phyloP scores from a whole-genome alignment of 2,797 vertebrate species.

The Eidolon dupreanum region DNA sequence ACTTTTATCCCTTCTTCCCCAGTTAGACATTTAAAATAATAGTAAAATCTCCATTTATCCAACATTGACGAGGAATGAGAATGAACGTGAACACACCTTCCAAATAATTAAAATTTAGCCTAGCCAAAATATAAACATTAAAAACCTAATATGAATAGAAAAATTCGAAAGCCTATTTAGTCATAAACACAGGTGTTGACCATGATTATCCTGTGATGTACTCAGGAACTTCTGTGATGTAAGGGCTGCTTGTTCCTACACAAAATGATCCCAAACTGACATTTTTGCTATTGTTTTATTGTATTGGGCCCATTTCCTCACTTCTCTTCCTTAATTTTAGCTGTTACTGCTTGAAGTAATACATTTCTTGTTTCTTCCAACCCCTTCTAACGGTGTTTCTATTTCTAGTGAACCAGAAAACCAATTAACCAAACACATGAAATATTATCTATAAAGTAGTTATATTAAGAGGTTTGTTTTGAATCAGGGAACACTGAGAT shows the following conservation, averaged over 20 bases:
- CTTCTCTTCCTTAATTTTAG: not conserved
- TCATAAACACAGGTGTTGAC: not conserved
- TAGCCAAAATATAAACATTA: not conserved
- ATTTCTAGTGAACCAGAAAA: slow-evolving; percentile 28
- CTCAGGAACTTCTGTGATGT: not conserved
- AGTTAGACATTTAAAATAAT: slow-evolving; percentile 10
- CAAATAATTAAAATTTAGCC: not conserved
- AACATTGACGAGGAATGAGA: not conserved
- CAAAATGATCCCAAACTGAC: not conserved
- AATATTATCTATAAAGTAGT: not conserved
- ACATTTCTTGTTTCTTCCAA: not conserved
- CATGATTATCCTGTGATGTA: not conserved
- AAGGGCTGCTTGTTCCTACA: not conserved
- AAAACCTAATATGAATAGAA: not conserved
- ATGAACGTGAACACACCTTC: not conserved
- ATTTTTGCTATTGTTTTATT: not conserved
- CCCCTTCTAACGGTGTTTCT: slow-evolving; percentile 28
- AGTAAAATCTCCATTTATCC: not conserved
- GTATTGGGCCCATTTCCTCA: not conserved
- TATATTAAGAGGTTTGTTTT: not conserved
- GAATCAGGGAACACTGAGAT: not conserved
- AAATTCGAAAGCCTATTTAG: not conserved
- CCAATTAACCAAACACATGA: not conserved
- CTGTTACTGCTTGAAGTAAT: not conserved
- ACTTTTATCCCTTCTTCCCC: slow-evolving; percentile 13